Percentiles rank a stretch among this genome's conserved stretches.
These are phyloP conservation scores for Caenorhabditis sp. DNA, from an alignment of 2,888 invertebrate species.

Conservation along the genomic window DNA sequence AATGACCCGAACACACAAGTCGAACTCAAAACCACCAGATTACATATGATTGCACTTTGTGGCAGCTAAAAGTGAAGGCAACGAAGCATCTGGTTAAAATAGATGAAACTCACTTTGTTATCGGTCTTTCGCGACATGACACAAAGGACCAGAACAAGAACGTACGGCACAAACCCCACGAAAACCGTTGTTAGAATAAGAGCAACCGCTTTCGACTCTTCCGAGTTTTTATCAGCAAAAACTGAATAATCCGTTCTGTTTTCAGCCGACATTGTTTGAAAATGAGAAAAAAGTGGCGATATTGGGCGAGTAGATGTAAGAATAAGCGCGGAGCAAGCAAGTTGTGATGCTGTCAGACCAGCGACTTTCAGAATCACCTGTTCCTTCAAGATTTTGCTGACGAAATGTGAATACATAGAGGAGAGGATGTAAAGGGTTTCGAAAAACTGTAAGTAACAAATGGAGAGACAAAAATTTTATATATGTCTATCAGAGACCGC, in stretches of 20 bases:
- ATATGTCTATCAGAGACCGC: too few species aligned
- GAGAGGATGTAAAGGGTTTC: too few species aligned
- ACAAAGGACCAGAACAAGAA: neutral
- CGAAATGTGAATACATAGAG: too few species aligned
- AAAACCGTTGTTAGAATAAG: neutral
- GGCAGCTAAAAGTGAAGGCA: conserved; percentile 22
- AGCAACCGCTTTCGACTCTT: neutral
- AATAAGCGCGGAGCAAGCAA: too few species aligned
- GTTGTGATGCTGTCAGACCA: too few species aligned
- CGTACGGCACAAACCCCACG: conserved; percentile 16
- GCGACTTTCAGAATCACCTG: too few species aligned
- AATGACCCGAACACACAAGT: conserved; percentile 10
- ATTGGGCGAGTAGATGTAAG: too few species aligned
- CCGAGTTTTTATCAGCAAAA: neutral
- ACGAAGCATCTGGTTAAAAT: neutral
- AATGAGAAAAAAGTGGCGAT: neutral
- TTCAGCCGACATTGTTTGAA: neutral
- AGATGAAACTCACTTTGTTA: conserved; percentile 8
- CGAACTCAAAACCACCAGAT: neutral
- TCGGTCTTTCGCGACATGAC: conserved; percentile 31
- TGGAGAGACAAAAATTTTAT: too few species aligned
- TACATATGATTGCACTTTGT: conserved; percentile 4
- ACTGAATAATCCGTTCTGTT: neutral
- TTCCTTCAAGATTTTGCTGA: too few species aligned
- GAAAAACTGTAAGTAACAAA: too few species aligned